Evolutionary conservation across 2,113 vertebrate genomes (phyloP), one percentile per base, ranked within the genome.

Genomic region (Hydrochoerus hydrochaeris): DNA sequence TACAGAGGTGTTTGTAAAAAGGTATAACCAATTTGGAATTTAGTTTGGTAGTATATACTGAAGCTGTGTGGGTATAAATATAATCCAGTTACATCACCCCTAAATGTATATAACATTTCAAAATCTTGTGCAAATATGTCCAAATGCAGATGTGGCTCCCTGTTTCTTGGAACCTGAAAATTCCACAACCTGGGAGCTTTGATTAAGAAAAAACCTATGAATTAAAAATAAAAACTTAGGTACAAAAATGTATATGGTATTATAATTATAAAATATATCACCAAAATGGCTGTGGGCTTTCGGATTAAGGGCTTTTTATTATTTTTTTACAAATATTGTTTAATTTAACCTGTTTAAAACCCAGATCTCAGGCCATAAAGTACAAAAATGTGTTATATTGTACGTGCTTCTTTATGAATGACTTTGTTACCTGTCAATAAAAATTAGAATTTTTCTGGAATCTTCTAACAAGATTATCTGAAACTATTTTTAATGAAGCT

Each of bases 181-280:
- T 84, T 92, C 77, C 44, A 49, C 49, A 92, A 82, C 17, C n/a
- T 35, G 41, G 11, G 32, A 52, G 2, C 24, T 84, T 9, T 67
- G 32, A 83, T 60, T 41, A 58, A 88, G 32, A 67, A 83, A 83
- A 88, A 90, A 57, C 13, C 32, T 32, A 80, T 22, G 5, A 35
- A 78, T 77, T 85, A n/a, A 35, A 65, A 78, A 84, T 17, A 1
- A 35, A 65, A 95, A 1, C 35, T 60, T 88, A 78, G 41, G 32
- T 77, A 67, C 41, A 95, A 30, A 88, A 95, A 80, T 91, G 3
- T 67, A 41, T 30, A 60, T 77, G 11, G 38, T 35, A 52, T 91
- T 83, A 91, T 20, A 82, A 83, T 88, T 24, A 60, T 83, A 38
- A 96, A 96, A 86, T 28, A 67, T 84, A 49, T 81, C 38, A 78